phyloP scores from a whole-genome alignment of 2,113 vertebrate species.

The Otus sunia region DNA sequence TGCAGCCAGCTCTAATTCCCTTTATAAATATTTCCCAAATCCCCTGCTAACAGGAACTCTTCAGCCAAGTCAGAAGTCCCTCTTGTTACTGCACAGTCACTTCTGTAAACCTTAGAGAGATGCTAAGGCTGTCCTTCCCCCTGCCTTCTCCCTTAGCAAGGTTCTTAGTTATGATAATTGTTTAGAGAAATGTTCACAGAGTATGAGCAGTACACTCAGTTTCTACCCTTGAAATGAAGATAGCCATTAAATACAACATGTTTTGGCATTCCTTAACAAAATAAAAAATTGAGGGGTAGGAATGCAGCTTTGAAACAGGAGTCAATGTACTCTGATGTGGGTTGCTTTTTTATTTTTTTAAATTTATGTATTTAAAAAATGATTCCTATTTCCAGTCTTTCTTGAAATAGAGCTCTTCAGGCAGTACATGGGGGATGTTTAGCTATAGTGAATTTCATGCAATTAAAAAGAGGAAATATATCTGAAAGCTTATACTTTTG shows the following conservation, averaged over 20 bases:
- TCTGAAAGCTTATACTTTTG: background rate
- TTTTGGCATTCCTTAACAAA: background rate
- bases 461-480: background rate
- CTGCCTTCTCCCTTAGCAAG: background rate
- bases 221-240: background rate
- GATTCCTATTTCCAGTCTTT: background rate
- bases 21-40: background rate
- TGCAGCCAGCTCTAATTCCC: background rate
- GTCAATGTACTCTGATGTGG: background rate
- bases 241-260: background rate
- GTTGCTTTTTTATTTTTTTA: background rate
- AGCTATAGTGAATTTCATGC: background rate
- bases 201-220: background rate
- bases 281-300: background rate
- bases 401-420: slow-evolving; percentile 15
- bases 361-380: background rate
- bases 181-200: background rate
- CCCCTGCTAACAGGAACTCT: background rate
- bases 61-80: background rate
- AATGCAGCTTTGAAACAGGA: background rate
- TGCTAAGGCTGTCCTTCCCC: background rate
- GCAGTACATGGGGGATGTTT: background rate
- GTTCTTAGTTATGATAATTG: background rate
- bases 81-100: background rate
- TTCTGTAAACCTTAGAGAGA: background rate